These are phyloP conservation scores for Cydia strobilella DNA, from an alignment of 1,140 invertebrate species.

Conservation along the genomic window DNA sequence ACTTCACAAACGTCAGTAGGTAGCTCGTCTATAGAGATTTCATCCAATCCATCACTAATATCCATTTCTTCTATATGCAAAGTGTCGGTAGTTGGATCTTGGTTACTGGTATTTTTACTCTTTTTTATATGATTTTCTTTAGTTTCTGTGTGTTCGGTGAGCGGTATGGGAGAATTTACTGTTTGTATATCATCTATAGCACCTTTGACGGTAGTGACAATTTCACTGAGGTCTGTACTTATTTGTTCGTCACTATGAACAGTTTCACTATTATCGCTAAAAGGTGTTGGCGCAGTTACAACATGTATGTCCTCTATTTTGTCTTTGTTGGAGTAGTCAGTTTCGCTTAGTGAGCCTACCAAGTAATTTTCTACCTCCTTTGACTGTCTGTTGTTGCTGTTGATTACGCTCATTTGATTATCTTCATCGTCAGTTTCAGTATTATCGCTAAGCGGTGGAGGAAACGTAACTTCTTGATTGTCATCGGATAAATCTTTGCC, in stretches of 20 bases:
- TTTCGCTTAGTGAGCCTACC: background rate
- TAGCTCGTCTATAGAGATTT: background rate
- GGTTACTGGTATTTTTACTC: background rate
- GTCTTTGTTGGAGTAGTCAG: background rate
- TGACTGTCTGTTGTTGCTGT: background rate
- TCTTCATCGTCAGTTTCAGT: background rate
- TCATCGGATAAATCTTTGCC: background rate
- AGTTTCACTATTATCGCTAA: background rate
- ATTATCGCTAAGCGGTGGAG: slow-evolving; percentile 4
- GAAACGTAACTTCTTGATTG: background rate
- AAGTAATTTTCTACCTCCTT: background rate
- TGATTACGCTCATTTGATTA: background rate
- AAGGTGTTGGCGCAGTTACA: background rate
- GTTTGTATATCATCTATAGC: background rate
- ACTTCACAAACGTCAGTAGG: background rate
- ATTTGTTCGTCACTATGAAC: too few relatives aligned
- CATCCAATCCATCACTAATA: background rate
- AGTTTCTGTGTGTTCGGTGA: background rate
- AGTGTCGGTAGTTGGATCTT: background rate
- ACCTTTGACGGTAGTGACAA: background rate
- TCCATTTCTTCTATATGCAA: background rate
- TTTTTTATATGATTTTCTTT: background rate
- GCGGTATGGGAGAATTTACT: background rate
- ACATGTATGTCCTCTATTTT: background rate
- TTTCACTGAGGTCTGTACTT: background rate